phyloP scores from a whole-genome alignment of 1,140 invertebrate genomes.

The Centruroides vittatus region DNA sequence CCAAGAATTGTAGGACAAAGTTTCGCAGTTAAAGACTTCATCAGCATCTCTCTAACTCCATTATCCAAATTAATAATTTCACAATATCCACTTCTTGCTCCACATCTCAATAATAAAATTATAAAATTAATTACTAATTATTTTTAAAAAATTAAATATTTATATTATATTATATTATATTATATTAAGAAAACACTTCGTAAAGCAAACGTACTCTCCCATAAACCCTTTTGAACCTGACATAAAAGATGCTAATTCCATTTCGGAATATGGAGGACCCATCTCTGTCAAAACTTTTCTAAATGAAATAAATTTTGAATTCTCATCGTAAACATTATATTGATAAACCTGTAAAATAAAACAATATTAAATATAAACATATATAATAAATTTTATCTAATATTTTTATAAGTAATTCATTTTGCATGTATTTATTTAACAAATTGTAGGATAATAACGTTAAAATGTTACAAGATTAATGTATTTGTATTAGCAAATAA shows the following conservation, averaged over 20 bases:
- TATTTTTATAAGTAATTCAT: neutral
- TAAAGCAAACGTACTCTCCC: constrained; percentile 35
- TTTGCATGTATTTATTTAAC: neutral
- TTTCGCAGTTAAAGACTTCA: constrained; percentile 88
- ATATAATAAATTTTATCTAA: neutral
- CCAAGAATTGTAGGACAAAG: constrained; percentile 85
- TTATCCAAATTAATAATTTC: constrained; percentile 80
- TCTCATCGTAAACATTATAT: constrained; percentile 84
- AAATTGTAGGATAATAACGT: too few relatives aligned
- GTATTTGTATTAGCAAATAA: too few relatives aligned
- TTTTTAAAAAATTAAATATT: neutral
- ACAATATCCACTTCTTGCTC: constrained; percentile 82
- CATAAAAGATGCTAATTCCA: constrained; percentile 92
- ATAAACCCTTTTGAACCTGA: constrained; percentile 83
- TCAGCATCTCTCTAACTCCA: constrained; percentile 64
- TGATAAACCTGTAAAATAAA: constrained; percentile 49
- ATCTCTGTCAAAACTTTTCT: constrained; percentile 86
- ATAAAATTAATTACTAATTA: neutral
- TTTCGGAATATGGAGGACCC: constrained; percentile 62
- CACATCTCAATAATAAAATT: constrained; percentile 41
- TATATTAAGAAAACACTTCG: neutral
- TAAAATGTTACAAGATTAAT: too few relatives aligned
- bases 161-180: neutral
- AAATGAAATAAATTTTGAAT: constrained; percentile 80
- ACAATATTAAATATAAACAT: neutral